Evolutionary conservation across 53 echinoderm and acorn worm species (phyloP).

Genomic region (Stichopus horrens): DNA sequence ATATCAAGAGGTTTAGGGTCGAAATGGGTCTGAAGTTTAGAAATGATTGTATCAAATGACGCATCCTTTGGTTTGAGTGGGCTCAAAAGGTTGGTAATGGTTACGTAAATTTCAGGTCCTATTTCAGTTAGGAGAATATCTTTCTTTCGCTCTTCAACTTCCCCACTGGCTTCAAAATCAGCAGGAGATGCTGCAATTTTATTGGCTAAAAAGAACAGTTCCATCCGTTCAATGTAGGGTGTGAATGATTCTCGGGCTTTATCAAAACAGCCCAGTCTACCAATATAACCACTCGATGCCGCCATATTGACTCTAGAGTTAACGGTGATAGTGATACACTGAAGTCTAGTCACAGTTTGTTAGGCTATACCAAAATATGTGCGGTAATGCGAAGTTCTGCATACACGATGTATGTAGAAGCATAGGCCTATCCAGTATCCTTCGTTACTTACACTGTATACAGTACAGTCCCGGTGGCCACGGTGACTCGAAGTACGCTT

Average conservation of each 20-base stretch:
- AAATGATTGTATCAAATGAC: constrained; percentile 37
- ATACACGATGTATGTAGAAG: too few species aligned
- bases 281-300: constrained; percentile 44
- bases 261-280: constrained; percentile 36
- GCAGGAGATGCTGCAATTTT: constrained; percentile 38
- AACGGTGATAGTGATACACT: too few species aligned
- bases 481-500: too few species aligned
- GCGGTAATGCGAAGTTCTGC: too few species aligned
- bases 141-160: constrained; percentile 39
- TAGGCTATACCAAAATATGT: too few species aligned
- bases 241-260: constrained; percentile 41
- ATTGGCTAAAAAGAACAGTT: constrained; percentile 62
- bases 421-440: too few species aligned
- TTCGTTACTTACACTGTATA: too few species aligned
- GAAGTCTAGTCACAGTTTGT: too few species aligned
- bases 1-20: constrained; percentile 52
- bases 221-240: constrained; percentile 56
- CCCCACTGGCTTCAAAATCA: neutral
- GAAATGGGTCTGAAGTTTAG: constrained; percentile 31
- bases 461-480: too few species aligned
- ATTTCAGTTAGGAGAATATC: constrained; percentile 56
- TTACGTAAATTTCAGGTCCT: constrained; percentile 35
- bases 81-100: constrained; percentile 41
- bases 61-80: constrained; percentile 36
- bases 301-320: too few species aligned